These are phyloP conservation scores for Pelobates cultripes DNA, from an alignment of 2,797 vertebrate genomes.

Conservation along the genomic window DNA sequence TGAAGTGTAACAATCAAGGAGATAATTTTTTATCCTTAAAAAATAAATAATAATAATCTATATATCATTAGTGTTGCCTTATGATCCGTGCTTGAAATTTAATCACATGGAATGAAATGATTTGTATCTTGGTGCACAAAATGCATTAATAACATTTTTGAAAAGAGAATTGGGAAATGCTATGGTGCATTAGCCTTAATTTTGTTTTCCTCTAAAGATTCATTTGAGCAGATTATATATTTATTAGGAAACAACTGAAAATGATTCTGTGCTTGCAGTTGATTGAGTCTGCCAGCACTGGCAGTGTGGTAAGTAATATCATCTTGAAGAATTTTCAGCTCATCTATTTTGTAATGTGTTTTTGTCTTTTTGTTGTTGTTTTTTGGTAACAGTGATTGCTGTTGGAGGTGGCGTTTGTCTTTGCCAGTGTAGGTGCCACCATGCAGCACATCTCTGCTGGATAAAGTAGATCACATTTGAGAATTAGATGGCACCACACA, in stretches of 20 bases:
- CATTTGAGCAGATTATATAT: constrained; percentile 57
- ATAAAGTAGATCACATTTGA: constrained; percentile 3
- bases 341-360: neutral
- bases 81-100: constrained; percentile 35
- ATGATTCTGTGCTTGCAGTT: constrained; percentile 49
- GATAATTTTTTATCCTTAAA: constrained; percentile 2
- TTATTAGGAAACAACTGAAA: constrained; percentile 45
- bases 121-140: constrained; percentile 2
- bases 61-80: neutral
- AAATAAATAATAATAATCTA: constrained; percentile 2
- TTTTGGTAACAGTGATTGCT: constrained; percentile 19
- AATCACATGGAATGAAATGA: constrained; percentile 16
- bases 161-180: constrained; percentile 28
- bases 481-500: constrained; percentile 27
- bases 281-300: constrained; percentile 50
- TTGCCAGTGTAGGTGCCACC: constrained; percentile 39
- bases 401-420: constrained; percentile 7
- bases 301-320: constrained; percentile 44
- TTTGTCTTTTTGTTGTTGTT: constrained; percentile 16
- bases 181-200: constrained; percentile 41
- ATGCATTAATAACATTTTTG: constrained; percentile 26
- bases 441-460: constrained; percentile 27
- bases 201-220: constrained; percentile 47
- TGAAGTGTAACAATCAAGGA: neutral
- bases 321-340: constrained; percentile 42